Evolutionary conservation across 1,140 invertebrate genomes (phyloP).

Genomic region (Propsilocerus akamusi): DNA sequence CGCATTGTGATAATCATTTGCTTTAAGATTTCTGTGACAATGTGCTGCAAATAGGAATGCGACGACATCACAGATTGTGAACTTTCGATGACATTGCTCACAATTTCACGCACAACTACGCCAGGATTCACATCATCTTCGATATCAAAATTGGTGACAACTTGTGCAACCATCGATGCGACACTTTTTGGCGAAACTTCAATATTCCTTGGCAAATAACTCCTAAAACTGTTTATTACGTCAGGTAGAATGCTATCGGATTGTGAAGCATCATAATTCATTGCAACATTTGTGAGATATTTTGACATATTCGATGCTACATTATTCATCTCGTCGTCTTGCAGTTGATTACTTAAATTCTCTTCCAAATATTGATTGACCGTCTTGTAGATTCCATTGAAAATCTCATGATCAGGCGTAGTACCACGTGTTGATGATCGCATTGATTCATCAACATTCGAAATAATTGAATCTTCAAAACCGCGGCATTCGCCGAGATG

Average conservation of each 20-base stretch:
- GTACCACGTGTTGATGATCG: conserved; percentile 8
- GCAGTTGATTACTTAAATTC: neutral
- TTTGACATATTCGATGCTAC: conserved; percentile 13
- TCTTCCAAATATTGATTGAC: neutral
- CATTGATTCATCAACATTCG: conserved; percentile 5
- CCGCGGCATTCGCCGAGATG: neutral
- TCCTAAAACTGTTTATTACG: conserved; percentile 16
- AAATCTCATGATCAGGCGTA: conserved; percentile 12
- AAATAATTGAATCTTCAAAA: conserved; percentile 4
- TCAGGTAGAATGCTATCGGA: conserved; percentile 18
- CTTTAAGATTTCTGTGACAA: conserved; percentile 16
- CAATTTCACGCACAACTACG: conserved; percentile 17
- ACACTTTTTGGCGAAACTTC: conserved; percentile 15
- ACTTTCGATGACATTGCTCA: conserved; percentile 17
- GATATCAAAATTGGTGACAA: conserved; percentile 17
- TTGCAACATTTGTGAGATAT: conserved; percentile 17
- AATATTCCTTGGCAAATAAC: conserved; percentile 19
- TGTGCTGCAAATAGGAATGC: conserved; percentile 14
- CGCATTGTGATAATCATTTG: conserved; percentile 11
- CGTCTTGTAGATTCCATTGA: conserved; percentile 14
- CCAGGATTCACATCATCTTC: conserved; percentile 19
- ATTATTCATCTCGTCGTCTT: neutral
- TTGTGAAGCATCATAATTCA: conserved; percentile 17
- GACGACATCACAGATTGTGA: conserved; percentile 7
- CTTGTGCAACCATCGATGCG: conserved; percentile 16